Evolutionary conservation across 1,140 invertebrate species (phyloP), one percentile per base, ranked within the genome.

Genomic region (Drosophila aff.): DNA sequence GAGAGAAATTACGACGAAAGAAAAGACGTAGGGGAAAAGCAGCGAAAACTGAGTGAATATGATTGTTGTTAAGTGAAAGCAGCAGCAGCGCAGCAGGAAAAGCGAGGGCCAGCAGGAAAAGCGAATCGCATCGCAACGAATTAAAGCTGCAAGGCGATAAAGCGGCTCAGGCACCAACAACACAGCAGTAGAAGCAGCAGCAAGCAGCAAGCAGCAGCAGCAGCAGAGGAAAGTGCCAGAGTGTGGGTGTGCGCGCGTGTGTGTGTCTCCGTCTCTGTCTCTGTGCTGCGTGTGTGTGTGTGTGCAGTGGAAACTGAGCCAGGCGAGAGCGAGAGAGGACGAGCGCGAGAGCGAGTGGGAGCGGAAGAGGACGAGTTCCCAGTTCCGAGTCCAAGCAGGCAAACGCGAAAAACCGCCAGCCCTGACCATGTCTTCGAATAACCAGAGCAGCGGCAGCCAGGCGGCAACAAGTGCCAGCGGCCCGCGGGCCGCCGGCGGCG

Each of bases 371-470:
- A 75, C 52, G 61, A 76, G 53, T 55, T 40, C 61, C 46, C 11
- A 57, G 47, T 41, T 59, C 53, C 52, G 46, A 72, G 28, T 73
- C 23, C 26, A 57, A 71, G 44, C 49, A 40, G 67, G 31, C 61
- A 73, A 61, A 74, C 28, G 40, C 43, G 43, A 26, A 28, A 38
- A 61, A 43, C 36, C 59, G 44, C 31, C 49, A 76, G 83, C 55
- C 58, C 16, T n/a, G 31, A 66, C 40, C 52, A 92, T 92, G 91
- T 92, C 91, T 91, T 92, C 91, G 81, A 92, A 87, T 90, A 92
- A 81, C 83, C 91, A 92, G 89, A 80, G 84, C 65, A 79, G 77
- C 63, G 73, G 50, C 53, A 63, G 60, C 44, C 58, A 66, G 69
- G 68, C 53, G 87, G 82, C 87, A 91, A 91, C 86, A 86, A 91